Conservation (phyloP, 92 coral and sea anemone genomes). For the Montipora capitata region DNA sequence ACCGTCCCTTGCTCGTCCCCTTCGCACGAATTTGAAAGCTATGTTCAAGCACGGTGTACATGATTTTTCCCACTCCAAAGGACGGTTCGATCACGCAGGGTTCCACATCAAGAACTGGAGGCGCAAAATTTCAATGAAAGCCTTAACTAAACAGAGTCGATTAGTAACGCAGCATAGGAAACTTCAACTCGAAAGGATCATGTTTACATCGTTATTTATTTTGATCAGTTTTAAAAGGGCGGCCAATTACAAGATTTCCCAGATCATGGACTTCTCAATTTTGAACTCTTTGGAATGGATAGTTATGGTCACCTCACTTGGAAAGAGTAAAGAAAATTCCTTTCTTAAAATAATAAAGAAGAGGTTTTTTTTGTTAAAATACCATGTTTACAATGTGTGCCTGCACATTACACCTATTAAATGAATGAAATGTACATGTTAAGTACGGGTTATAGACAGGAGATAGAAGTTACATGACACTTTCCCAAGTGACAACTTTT, state of each 20-base stretch:
- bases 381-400: too few species aligned
- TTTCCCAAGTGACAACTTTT: neutral
- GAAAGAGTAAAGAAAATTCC: neutral
- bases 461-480: too few species aligned
- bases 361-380: too few species aligned
- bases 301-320: constrained; percentile 77
- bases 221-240: too few species aligned
- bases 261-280: constrained; percentile 89
- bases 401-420: too few species aligned
- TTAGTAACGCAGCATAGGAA: too few species aligned
- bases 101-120: constrained; percentile 95
- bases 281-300: constrained; percentile 80
- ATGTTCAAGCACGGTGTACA: constrained; percentile 96
- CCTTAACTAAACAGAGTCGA: too few species aligned
- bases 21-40: constrained; percentile 87
- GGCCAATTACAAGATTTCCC: constrained; percentile 62
- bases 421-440: too few species aligned
- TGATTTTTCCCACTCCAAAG: constrained; percentile 96
- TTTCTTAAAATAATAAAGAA: neutral
- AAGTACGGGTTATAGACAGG: too few species aligned
- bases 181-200: too few species aligned
- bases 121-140: neutral
- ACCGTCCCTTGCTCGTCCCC: constrained; percentile 99
- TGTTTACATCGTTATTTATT: too few species aligned
- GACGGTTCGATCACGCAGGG: constrained; percentile 98